Conservation (phyloP, 1,140 invertebrate genomes). For the Aethina tumida region DNA sequence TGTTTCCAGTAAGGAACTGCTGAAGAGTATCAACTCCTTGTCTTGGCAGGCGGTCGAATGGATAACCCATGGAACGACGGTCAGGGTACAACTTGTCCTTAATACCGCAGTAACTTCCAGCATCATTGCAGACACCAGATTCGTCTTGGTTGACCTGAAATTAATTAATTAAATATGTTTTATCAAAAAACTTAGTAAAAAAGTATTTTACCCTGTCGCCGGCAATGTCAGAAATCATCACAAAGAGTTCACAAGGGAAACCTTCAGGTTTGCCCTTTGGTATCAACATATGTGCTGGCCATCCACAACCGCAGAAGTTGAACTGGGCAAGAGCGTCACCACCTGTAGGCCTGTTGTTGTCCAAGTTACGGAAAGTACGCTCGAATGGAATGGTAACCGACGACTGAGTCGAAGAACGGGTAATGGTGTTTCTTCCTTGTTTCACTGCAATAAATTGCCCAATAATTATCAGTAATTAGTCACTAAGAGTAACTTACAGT, state of each 20-base stretch:
- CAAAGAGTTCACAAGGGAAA: constrained; percentile 60
- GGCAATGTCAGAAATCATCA: constrained; percentile 69
- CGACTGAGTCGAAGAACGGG: constrained; percentile 49
- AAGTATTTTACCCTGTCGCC: no score
- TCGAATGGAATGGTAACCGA: constrained; percentile 66
- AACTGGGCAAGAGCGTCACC: constrained; percentile 45
- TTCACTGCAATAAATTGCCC: constrained; percentile 46
- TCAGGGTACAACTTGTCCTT: constrained; percentile 64
- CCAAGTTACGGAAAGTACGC: constrained; percentile 54
- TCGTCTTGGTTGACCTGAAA: constrained; percentile 27
- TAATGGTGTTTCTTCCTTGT: constrained; percentile 52
- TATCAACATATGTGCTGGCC: constrained; percentile 76
- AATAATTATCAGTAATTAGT: background rate
- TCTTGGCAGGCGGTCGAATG: constrained; percentile 56
- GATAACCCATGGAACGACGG: constrained; percentile 62
- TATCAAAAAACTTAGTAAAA: no score
- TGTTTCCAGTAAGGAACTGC: constrained; percentile 60
- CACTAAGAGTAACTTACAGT: constrained; percentile 36
- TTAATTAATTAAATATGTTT: no score
- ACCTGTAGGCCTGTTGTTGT: constrained; percentile 43
- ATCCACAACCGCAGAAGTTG: constrained; percentile 79
- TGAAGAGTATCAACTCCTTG: constrained; percentile 41
- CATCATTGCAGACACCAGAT: constrained; percentile 50
- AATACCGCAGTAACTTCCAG: constrained; percentile 63
- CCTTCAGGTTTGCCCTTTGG: constrained; percentile 63